phyloP scores from a whole-genome alignment of 92 coral and sea anemone species.

The Galaxea fascicularis region DNA sequence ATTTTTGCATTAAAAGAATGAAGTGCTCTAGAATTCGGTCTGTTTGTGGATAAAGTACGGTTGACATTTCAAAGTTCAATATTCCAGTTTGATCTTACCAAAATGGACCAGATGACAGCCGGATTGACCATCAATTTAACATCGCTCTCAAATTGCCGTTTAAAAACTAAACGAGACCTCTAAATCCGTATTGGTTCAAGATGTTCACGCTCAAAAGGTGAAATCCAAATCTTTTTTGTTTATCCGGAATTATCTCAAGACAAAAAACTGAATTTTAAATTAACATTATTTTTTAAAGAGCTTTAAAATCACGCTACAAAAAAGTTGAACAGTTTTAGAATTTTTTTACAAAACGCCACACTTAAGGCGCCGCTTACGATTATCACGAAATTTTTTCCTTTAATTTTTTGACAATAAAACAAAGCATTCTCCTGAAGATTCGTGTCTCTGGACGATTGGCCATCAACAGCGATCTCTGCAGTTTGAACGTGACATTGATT shows the following conservation, averaged over 20 bases:
- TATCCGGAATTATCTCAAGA: conserved; percentile 7
- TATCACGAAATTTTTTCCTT: not conserved
- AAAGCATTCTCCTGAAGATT: not conserved
- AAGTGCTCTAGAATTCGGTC: conserved; percentile 17
- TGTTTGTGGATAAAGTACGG: conserved; percentile 15
- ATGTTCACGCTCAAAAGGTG: not conserved
- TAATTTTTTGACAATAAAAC: not conserved
- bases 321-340: not conserved
- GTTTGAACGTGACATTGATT: not conserved
- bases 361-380: not conserved
- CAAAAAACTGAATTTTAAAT: not conserved
- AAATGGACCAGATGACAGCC: not conserved
- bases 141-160: not conserved
- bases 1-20: conserved; percentile 28
- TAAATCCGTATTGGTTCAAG: conserved; percentile 15
- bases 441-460: not conserved
- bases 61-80: conserved; percentile 33
- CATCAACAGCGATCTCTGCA: not conserved
- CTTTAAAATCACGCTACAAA: not conserved
- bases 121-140: conserved; percentile 7
- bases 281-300: not conserved
- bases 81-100: conserved; percentile 2
- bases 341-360: not conserved
- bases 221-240: not conserved
- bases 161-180: not conserved